Evolutionary conservation across 2,797 vertebrate species (phyloP).

Genomic region (Lindbergichthys nudifrons): DNA sequence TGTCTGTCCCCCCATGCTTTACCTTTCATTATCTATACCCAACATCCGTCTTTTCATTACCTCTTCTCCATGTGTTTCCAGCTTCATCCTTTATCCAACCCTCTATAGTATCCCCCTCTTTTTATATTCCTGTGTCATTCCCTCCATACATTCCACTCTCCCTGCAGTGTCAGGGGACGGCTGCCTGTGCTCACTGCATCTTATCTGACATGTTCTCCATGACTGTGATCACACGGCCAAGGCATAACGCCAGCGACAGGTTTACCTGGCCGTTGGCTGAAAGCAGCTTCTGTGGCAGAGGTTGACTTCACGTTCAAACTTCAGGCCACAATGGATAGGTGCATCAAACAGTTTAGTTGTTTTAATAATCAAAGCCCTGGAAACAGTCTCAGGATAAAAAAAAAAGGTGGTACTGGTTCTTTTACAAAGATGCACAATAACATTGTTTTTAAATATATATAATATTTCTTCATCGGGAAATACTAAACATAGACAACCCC

Average conservation of each 20-base stretch:
- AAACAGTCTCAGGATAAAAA: no score
- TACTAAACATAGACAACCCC: neutral
- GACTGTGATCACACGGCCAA: conserved; percentile 41
- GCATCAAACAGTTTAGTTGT: neutral
- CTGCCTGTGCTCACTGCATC: conserved; percentile 37
- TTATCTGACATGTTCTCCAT: conserved; percentile 62
- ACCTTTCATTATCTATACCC: conserved; percentile 12
- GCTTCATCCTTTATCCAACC: conserved; percentile 22
- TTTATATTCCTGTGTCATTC: conserved; percentile 25
- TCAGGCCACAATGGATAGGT: neutral
- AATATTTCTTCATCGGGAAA: neutral
- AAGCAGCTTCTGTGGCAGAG: neutral
- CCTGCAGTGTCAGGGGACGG: conserved; percentile 34
- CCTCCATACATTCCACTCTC: conserved; percentile 19
- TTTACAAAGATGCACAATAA: neutral
- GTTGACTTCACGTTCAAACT: conserved; percentile 30
- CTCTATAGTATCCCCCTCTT: neutral
- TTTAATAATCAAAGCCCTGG: neutral
- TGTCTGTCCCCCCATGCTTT: neutral
- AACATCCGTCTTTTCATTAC: conserved; percentile 10
- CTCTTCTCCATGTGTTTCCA: conserved; percentile 14
- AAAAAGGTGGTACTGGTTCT: neutral
- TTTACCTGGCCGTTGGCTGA: conserved; percentile 21
- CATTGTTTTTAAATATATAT: no score
- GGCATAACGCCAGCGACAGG: conserved; percentile 33